Evolutionary conservation across 1,140 invertebrate genomes (phyloP), one percentile per base, ranked within the genome.

Genomic region (Drosophila asahinai): DNA sequence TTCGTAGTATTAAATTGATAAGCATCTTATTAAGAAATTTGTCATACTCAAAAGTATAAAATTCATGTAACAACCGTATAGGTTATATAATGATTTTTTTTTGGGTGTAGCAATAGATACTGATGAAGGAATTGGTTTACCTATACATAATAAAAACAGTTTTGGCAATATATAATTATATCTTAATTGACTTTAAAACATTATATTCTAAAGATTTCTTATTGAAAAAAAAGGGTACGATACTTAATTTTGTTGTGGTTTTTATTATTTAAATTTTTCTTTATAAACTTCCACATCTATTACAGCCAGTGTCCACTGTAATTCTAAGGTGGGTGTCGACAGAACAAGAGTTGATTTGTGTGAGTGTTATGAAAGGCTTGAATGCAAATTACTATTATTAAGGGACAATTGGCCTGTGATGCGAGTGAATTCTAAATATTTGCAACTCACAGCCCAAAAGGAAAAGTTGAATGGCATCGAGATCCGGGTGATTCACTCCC

Each of bases 311-410:
- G 17, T 27, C 12, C 27, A 67, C 62, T 70, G 48, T 67, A 52
- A 0, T 36, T 43, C 36, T 43, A 42, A 51, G 66, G 43, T 65
- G 61, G 61, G 61, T 65, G 33, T 27, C 36, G 25, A 40, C 62
- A 68, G n/a, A 70, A 68, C n/a, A 22, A 9, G 19, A 42, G 59
- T 47, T 68, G 45, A 48, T 64, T 64, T 65, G 33, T 68, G 40
- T 30, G 67, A 70, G 33, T 64, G 59, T 40, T 58, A 43, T 57
- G 72, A 43, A 58, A 52, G 43, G 54, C 62, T 49, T 77, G 74
- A 47, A 77, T 57, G 72, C 61, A 77, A 77, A 77, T 77, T 59
- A 77, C 74, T 66, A 48, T 77, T 77, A 77, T 77, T 77, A 66
- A 42, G 61, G 67, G 48, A 66, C 74, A 77, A 77, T 77, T 47